Conservation (phyloP, 2,888 invertebrate species). For the Trissolcus japonicus region DNA sequence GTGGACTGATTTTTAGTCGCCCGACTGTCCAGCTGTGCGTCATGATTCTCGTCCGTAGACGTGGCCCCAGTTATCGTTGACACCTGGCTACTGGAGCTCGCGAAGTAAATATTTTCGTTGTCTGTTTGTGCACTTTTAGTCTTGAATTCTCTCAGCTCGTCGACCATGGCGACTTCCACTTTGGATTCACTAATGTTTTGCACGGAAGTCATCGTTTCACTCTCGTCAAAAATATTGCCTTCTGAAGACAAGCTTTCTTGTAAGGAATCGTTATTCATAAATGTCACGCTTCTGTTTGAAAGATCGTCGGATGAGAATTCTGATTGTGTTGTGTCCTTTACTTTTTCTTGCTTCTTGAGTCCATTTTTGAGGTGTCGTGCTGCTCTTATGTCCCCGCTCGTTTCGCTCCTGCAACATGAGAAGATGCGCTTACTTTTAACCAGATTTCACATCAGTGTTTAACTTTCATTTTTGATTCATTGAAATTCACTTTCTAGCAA, state of each 20-base stretch:
- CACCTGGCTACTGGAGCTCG: slow-evolving; percentile 19
- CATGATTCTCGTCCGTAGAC: slow-evolving; percentile 20
- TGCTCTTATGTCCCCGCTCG: slow-evolving; percentile 17
- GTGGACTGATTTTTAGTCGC: slow-evolving; percentile 22
- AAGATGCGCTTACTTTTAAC: neutral
- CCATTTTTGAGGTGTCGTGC: slow-evolving; percentile 45
- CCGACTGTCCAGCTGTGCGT: slow-evolving; percentile 14
- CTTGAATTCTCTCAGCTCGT: slow-evolving; percentile 18
- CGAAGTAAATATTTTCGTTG: slow-evolving; percentile 30
- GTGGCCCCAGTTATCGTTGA: slow-evolving; percentile 18
- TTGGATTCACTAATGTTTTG: slow-evolving; percentile 13
- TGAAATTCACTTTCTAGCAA: no score
- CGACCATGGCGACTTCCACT: slow-evolving; percentile 3
- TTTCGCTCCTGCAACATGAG: slow-evolving; percentile 20
- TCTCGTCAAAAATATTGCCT: slow-evolving; percentile 18
- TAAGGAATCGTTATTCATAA: slow-evolving; percentile 39
- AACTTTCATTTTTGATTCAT: no score
- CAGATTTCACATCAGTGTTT: neutral
- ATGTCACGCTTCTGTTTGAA: slow-evolving; percentile 25
- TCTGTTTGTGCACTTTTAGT: slow-evolving; percentile 28
- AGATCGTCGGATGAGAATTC: slow-evolving; percentile 32
- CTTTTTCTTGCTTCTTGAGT: slow-evolving; percentile 9
- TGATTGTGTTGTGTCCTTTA: slow-evolving; percentile 18
- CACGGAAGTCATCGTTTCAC: slow-evolving; percentile 21
- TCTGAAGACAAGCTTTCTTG: slow-evolving; percentile 13